Conservation (phyloP, 2,113 vertebrate genomes). For the Triplophysa siluroides region DNA sequence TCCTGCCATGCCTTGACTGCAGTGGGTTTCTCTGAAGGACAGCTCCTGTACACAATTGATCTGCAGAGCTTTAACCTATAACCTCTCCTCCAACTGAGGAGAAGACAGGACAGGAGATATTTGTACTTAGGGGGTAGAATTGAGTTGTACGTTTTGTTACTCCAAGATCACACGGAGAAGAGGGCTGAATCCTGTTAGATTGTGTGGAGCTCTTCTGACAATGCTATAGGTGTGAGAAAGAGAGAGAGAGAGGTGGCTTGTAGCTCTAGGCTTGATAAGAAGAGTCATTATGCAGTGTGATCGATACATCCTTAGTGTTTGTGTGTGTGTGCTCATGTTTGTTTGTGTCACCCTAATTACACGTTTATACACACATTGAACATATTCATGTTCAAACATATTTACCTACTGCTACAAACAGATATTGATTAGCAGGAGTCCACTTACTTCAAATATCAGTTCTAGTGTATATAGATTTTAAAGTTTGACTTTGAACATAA, state of each 20-base stretch:
- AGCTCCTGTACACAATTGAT: constrained; percentile 93
- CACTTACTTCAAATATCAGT: background rate
- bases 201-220: constrained; percentile 1
- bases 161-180: background rate
- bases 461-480: background rate
- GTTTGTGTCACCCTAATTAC: constrained; percentile 48
- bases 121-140: background rate
- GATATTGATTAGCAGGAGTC: constrained; percentile 16
- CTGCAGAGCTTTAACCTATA: constrained; percentile 80
- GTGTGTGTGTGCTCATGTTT: constrained; percentile 41
- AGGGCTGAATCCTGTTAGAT: background rate
- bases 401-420: constrained; percentile 35
- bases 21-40: constrained; percentile 77
- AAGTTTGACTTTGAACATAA: background rate
- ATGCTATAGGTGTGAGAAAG: background rate
- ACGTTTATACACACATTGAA: constrained; percentile 20
- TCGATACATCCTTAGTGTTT: constrained; percentile 34
- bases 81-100: constrained; percentile 77
- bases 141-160: background rate
- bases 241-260: constrained; percentile 27
- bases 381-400: constrained; percentile 32
- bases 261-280: constrained; percentile 39
- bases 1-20: background rate
- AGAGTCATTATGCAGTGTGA: constrained; percentile 41
- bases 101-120: constrained; percentile 61